Evolutionary conservation across 2,888 invertebrate species (phyloP), one percentile per base, ranked within the genome.

Genomic region (Altica lythri): DNA sequence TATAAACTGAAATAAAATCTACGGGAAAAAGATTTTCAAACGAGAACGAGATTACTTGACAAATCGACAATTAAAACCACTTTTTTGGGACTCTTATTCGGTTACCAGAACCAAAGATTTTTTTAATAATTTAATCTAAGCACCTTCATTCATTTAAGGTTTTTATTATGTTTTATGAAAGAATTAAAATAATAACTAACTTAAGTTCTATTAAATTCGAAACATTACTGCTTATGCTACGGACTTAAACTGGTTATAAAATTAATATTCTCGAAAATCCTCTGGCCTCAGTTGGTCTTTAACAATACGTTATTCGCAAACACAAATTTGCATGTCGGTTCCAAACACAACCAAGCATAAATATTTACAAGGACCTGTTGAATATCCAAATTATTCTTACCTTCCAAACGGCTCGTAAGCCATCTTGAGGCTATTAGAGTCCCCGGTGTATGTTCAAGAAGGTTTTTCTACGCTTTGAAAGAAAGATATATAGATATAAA

Each of bases 361-460:
- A 46, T 46, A 46, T 46, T 35, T 46, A 46, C 46, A 46, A 44
- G 46, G 45, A 46, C 46, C 46, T 46, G 46, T 46, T 46, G 46
- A 35, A 35, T 25, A 17, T 27, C 35, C 35, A 14, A 25, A 46
- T 35, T 46, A 16, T 25, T 46, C 35, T 13, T 25, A 25, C 16
- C 35, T 34, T 46, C 35, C 17, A 35, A 25, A 46, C 46, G 25
- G 25, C 25, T 46, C 46, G 30, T 35, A 19, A 46, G 35, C 46
- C 46, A 22, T 17, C 45, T 45, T 34, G 45, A 25, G 19, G n/a
- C 34, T 22, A 16, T 32, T 46, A 25, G 19, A 8, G 9, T 19
- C 46, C 25, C 25, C 10, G n/a, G 12, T 34, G 46, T 16, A 46
- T 46, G 8, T 46, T 46, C 35, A 34, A 46, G 22, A 46, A 35